Percentiles rank a stretch among this genome's conserved stretches.
Conservation (phyloP, 2,113 vertebrate species). For the pig (Sus scrofa) region T2T-Sscrofa CM000812.6:71101501-71102000, state of each 20-base stretch:
- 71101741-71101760: constrained; percentile 10
- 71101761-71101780: constrained; percentile 10
- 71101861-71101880: background rate
- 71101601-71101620: background rate
- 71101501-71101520: constrained; percentile 5
- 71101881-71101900: constrained; percentile 3
- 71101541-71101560: background rate
- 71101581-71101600: background rate
- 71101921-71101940: background rate
- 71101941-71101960: background rate
- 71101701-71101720: background rate
- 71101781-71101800: background rate
- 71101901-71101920: background rate
- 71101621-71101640: background rate
- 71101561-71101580: background rate
- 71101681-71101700: background rate
- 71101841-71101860: background rate
- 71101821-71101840: background rate
- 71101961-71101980: constrained; percentile 3
- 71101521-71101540: background rate
- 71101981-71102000: background rate
- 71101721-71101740: background rate
- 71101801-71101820: constrained; percentile 38
- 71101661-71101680: background rate
- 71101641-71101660: background rate